Base-by-base conservation (phyloP, 1,140 invertebrate species). In the Zaprionus capensis region DNA sequence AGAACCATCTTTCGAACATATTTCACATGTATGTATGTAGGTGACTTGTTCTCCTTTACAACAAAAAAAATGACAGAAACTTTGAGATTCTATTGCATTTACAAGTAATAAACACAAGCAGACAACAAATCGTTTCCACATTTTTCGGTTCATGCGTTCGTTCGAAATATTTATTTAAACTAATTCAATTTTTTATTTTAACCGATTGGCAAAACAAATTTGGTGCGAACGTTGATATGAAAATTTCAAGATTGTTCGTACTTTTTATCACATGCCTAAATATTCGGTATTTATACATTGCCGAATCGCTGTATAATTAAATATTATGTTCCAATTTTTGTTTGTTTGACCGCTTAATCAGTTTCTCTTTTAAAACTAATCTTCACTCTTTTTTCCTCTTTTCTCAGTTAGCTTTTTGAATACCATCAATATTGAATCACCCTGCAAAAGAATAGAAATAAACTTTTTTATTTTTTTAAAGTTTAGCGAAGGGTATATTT, bases 1-100 rank as follows among this genome's bases (percentile, higher is more conserved):
- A 24, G 24, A 24, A 4, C 0, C 4, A 24, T 4, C 0, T 0
- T 0, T 5, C 24, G 0, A 24, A 4, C 4, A 26, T 26, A 0
- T 5, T 31, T 14, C 0, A 36, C 34, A 36, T 11, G 11, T 11
- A 12, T 36, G 34, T 3, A 14, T 36, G 41, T 7, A n/a, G n/a
- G n/a, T n/a, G n/a, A 44, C 6, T 44, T 4, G 2, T 4, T 1
- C 0, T 36, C 3, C 12, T 31, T 31, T 0, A 17, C 15, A 44
- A 44, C 15, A 6, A 7, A 41, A 15, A 4, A 15, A 0, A 28
- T 15, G 1, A 5, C 5, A 41, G n/a, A n/a, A n/a, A n/a, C 4
- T 15, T 41, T 0, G 6, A 5, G 0, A 7, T n/a, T 6, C 41
- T 44, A 9, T 44, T n/a, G 2, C n/a, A 7, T 9, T 31, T 31